Percentiles rank a stretch among this genome's conserved stretches.
Conservation (phyloP, 2,888 invertebrate genomes). For the Aleiodes testaceus region DNA sequence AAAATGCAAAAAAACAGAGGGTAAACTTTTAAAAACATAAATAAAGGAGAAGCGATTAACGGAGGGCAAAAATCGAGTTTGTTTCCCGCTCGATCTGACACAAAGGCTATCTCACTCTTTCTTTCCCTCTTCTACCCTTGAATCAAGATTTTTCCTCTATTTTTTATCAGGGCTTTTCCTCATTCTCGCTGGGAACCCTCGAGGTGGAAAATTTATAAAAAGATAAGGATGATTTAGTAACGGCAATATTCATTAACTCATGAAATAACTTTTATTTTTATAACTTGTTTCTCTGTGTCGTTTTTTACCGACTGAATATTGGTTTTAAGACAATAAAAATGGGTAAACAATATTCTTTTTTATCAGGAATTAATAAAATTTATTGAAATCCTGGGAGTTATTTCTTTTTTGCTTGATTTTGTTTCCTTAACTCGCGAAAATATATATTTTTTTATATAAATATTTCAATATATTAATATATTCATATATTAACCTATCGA, state of each 20-base stretch:
- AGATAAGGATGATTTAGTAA: constrained; percentile 55
- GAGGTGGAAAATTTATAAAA: constrained; percentile 52
- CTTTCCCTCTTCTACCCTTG: constrained; percentile 16
- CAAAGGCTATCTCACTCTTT: constrained; percentile 19
- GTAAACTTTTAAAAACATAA: neutral
- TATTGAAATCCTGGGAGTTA: too few species aligned
- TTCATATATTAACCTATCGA: too few species aligned
- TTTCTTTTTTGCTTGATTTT: too few species aligned
- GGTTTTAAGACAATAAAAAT: constrained; percentile 19
- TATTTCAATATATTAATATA: too few species aligned
- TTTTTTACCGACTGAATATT: constrained; percentile 11
- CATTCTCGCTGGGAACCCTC: constrained; percentile 14
- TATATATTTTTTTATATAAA: too few species aligned
- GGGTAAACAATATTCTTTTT: neutral
- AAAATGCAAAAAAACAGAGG: neutral
- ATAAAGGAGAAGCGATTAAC: constrained; percentile 10
- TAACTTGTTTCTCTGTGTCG: neutral
- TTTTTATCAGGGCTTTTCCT: constrained; percentile 36
- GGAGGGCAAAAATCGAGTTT: constrained; percentile 41
- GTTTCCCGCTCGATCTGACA: constrained; percentile 44
- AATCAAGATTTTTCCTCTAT: neutral
- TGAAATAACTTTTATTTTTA: constrained; percentile 33
- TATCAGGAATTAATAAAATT: too few species aligned
- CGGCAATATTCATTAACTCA: constrained; percentile 53
- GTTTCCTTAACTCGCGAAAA: too few species aligned